Evolutionary conservation across 2,888 invertebrate genomes (phyloP).

Genomic region (Hermaeophaga mercurialis): DNA sequence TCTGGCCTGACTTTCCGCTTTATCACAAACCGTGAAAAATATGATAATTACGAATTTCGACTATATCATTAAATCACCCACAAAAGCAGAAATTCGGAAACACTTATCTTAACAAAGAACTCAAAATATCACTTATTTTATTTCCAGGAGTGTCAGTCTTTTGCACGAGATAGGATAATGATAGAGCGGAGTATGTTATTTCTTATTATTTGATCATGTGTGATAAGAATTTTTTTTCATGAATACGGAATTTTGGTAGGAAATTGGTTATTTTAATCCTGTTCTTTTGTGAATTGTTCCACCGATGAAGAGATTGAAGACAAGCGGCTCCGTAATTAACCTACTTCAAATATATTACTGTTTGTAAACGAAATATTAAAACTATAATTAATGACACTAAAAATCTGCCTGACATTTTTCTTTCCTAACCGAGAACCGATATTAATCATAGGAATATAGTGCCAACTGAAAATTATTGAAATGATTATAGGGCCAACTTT

Average conservation of each 20-base stretch:
- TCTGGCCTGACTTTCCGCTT: conserved; percentile 5
- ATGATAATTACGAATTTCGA: conserved; percentile 27
- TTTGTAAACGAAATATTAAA: conserved; percentile 7
- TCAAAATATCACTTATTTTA: conserved; percentile 38
- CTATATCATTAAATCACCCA: conserved; percentile 35
- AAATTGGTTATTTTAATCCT: conserved; percentile 31
- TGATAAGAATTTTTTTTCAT: conserved; percentile 25
- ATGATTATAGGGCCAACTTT: no score
- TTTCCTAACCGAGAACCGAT: no score
- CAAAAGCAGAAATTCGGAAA: conserved; percentile 39
- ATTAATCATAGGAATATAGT: no score
- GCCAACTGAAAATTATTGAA: no score
- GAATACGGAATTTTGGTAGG: conserved; percentile 29
- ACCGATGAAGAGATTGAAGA: conserved; percentile 13
- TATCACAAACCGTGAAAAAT: conserved; percentile 19
- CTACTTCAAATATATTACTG: background rate
- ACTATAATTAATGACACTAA: conserved; percentile 8
- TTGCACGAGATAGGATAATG: conserved; percentile 25
- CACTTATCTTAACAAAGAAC: conserved; percentile 40
- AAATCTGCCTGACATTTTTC: no score
- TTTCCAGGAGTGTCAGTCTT: conserved; percentile 18
- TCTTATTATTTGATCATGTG: conserved; percentile 25
- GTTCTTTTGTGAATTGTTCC: conserved; percentile 13
- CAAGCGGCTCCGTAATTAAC: conserved; percentile 3
- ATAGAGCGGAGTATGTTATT: conserved; percentile 26